These are phyloP conservation scores for Ichneumoninae sp. DNA, from an alignment of 2,888 invertebrate genomes.

Conservation along the genomic window DNA sequence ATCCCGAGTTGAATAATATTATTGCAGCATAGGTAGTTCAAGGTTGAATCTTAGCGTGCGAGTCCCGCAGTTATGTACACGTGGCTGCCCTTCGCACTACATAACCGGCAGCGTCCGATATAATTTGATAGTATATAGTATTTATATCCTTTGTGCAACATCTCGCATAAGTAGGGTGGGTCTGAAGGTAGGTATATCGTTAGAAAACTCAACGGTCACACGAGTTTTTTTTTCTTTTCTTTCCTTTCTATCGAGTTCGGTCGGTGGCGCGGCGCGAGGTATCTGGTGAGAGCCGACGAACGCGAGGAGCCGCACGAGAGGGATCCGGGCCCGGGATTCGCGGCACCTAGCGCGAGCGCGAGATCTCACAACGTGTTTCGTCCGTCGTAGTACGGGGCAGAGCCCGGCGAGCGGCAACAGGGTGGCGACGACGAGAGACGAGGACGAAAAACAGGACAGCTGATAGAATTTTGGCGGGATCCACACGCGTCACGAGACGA, in stretches of 20 bases:
- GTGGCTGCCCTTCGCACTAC: conserved; percentile 27
- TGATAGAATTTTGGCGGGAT: conserved; percentile 83
- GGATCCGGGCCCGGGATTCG: conserved; percentile 1
- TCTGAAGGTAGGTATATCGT: conserved; percentile 47
- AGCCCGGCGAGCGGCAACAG: conserved; percentile 39
- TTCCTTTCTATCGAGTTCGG: conserved; percentile 39
- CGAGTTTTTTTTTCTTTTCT: conserved; percentile 52
- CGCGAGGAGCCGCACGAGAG: conserved; percentile 10
- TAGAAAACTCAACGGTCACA: conserved; percentile 67
- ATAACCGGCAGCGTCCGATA: conserved; percentile 27
- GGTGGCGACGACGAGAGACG: conserved; percentile 36
- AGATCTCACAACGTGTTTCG: conserved; percentile 38
- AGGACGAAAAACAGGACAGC: conserved; percentile 77
- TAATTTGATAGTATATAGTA: conserved; percentile 58
- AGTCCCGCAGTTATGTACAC: conserved; percentile 10
- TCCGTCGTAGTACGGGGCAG: conserved; percentile 5
- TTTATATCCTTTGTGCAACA: conserved; percentile 62
- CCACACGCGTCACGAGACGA: conserved; percentile 63
- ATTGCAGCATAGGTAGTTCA: conserved; percentile 21
- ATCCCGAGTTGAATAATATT: conserved; percentile 35
- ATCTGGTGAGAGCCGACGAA: conserved; percentile 43
- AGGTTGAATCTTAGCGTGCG: conserved; percentile 16
- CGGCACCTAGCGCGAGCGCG: conserved; percentile 22
- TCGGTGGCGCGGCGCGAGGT: conserved; percentile 33
- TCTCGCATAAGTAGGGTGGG: conserved; percentile 60